Evolutionary conservation across 1,140 invertebrate genomes (phyloP), one percentile per base, ranked within the genome.

Genomic region (Heterodera carotae): DNA sequence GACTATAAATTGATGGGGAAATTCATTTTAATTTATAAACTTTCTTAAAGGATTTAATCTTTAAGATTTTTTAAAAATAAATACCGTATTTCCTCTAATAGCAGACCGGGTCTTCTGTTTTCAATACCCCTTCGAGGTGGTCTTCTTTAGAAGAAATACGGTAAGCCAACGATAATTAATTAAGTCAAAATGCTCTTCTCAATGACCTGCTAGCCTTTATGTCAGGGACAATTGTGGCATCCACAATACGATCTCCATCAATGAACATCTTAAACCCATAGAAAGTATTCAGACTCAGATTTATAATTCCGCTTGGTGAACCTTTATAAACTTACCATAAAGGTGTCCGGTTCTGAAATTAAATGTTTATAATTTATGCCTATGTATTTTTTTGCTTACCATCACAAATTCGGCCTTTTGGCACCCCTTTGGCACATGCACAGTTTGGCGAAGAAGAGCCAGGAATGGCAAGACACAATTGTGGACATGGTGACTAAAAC

Each of bases 391-490:
- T 43, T 0, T 36, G 33, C 77, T 77, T 6, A 73, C 81, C 86
- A 78, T 87, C 84, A 86, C 97, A 98, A 33, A 86, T 89, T 84
- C 92, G 92, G 39, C 88, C 88, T 79, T 91, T 90, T 27, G 91
- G 84, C 78, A 92, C 91, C 7, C 97, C 97, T 0, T 93, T 93
- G 0, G 96, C 93, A 88, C 97, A 99, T 18, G 93, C 93, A 88
- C 97, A 99, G 53, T 90, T 90, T 78, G 91, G 92, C n/a, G 82
- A 83, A 67, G 86, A 78, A 56, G 66, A 83, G 75, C 85, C 87
- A 0, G 95, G 94, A 84, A 93, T 92, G 18, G 95, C 93, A 88
- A 98, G 99, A 87, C 97, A 99, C 0, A 99, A 89, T 86, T 99
- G 96, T 75, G 94, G 92, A 88, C 96, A 99, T 10, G 92, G 93